phyloP scores from a whole-genome alignment of 92 coral and sea anemone species.

The Epizoanthus illoricatus region DNA sequence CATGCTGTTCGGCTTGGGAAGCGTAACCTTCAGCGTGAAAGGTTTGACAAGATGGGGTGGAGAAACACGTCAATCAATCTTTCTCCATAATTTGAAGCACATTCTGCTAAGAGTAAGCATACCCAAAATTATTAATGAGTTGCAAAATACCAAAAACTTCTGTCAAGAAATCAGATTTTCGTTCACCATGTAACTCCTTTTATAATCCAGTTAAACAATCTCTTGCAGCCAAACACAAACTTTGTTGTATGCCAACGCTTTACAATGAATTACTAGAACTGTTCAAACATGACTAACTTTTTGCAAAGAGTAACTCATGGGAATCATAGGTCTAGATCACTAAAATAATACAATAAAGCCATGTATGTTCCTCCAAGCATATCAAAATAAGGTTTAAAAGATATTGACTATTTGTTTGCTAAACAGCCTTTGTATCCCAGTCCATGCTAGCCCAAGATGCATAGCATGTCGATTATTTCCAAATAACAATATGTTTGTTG shows the following conservation, averaged over 20 bases:
- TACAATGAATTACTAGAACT: too few relatives aligned
- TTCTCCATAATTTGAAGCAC: slow-evolving; percentile 18
- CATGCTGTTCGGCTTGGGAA: neutral
- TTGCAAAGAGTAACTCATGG: neutral
- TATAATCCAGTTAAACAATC: neutral
- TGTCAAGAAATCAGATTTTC: neutral
- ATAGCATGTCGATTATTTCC: neutral
- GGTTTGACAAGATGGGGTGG: neutral
- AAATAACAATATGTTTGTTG: neutral
- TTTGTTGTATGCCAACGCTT: neutral
- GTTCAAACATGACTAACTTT: neutral
- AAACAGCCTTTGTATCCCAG: slow-evolving; percentile 23
- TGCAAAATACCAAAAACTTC: neutral
- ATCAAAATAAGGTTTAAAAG: neutral
- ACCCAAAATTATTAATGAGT: neutral
- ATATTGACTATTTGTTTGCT: slow-evolving; percentile 12
- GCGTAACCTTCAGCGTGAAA: slow-evolving; percentile 10
- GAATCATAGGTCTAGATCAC: too few relatives aligned
- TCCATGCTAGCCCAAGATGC: neutral
- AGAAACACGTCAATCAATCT: slow-evolving; percentile 23
- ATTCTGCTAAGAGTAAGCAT: slow-evolving; percentile 11
- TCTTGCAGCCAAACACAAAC: neutral
- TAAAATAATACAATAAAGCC: neutral
- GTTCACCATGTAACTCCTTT: neutral
- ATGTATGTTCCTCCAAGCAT: neutral